These are phyloP conservation scores for Monopis laevigella DNA, from an alignment of 2,888 invertebrate species.

Conservation along the genomic window DNA sequence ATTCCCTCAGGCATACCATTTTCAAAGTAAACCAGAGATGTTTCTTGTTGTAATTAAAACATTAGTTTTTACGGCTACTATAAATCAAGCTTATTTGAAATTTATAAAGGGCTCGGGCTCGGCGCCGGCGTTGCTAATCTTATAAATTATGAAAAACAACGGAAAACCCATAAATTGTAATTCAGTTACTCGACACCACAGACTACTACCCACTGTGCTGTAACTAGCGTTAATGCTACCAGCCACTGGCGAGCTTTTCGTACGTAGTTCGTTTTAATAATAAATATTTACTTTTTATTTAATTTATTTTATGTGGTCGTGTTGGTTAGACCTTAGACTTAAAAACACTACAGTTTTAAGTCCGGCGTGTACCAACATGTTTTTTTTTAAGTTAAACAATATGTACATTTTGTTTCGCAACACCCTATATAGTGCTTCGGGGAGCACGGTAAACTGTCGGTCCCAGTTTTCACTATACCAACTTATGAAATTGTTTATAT, in stretches of 20 bases:
- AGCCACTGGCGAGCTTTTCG: background rate
- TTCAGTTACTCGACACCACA: constrained; percentile 32
- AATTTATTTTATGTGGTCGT: no score
- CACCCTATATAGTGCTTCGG: no score
- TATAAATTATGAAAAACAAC: constrained; percentile 55
- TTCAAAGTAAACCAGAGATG: constrained; percentile 8
- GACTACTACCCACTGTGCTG: constrained; percentile 14
- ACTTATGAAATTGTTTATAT: no score
- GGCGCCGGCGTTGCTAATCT: constrained; percentile 32
- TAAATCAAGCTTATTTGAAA: constrained; percentile 46
- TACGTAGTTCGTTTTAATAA: no score
- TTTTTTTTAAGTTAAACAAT: no score
- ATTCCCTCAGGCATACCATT: background rate
- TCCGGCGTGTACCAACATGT: no score
- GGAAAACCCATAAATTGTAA: constrained; percentile 47
- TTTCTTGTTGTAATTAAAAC: constrained; percentile 25
- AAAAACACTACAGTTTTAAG: no score
- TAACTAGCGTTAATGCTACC: constrained; percentile 19
- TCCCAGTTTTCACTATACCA: no score
- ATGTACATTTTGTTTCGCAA: no score
- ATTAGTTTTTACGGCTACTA: constrained; percentile 29
- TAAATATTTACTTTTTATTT: no score
- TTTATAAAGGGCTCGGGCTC: constrained; percentile 38
- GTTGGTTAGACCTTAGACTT: no score
- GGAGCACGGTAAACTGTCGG: no score